Percentiles rank a stretch among this genome's conserved stretches.
phyloP scores from a whole-genome alignment of 1,140 invertebrate species.

The Choristoneura fumiferana region DNA sequence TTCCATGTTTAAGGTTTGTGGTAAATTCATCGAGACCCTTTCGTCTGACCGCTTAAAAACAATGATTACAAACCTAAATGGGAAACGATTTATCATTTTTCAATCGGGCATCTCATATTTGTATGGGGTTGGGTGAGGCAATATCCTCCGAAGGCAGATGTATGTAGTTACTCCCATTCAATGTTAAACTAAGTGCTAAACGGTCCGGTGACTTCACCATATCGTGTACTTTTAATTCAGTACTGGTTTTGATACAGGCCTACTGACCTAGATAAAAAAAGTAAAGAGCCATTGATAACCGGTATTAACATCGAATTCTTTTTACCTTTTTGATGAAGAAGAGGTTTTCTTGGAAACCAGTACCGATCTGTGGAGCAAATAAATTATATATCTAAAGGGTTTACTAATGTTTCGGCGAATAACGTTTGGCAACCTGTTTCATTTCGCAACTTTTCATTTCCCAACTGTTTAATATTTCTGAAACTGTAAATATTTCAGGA shows the following conservation, averaged over 20 bases:
- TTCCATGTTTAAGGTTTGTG: not conserved
- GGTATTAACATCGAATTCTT: no score
- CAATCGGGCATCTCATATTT: conserved; percentile 20
- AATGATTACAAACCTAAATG: conserved; percentile 18
- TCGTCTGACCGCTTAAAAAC: conserved; percentile 8
- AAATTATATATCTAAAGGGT: no score
- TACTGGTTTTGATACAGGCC: conserved; percentile 15
- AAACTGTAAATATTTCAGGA: no score
- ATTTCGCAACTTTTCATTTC: no score
- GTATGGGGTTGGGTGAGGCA: conserved; percentile 14
- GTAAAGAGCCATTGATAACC: no score
- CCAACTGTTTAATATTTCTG: no score
- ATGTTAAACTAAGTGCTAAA: conserved; percentile 23
- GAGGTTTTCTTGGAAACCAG: no score
- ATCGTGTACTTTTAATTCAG: conserved; percentile 22
- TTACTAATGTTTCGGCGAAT: no score
- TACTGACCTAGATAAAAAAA: conserved; percentile 5
- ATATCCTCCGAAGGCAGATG: conserved; percentile 11
- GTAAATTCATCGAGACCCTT: not conserved
- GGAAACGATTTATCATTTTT: conserved; percentile 21
- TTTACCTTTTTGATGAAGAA: no score
- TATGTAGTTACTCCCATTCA: conserved; percentile 22
- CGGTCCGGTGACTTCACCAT: conserved; percentile 13
- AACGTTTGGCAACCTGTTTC: no score
- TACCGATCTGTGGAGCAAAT: no score